A percentile compares a stretch with the other conserved stretches of the same genome.
These are phyloP conservation scores for Chiloscyllium punctatum DNA, from an alignment of 2,797 vertebrate genomes.

Conservation along the genomic window DNA sequence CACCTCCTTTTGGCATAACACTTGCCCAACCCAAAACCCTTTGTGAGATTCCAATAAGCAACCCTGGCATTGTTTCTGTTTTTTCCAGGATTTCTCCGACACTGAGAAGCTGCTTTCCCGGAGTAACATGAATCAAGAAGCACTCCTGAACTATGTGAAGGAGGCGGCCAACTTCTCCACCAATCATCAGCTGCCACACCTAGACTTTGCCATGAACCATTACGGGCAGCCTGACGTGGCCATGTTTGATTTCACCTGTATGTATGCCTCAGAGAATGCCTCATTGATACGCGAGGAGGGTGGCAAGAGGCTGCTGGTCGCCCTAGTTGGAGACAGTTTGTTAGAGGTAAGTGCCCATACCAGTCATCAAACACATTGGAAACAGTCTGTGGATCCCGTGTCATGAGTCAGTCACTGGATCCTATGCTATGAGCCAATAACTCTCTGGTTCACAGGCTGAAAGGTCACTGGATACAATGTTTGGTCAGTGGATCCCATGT, in stretches of 20 bases:
- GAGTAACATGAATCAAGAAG: slow-evolving; percentile 90
- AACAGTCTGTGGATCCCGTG: no score
- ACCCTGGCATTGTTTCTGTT: not conserved
- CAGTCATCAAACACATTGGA: not conserved
- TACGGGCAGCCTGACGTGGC: slow-evolving; percentile 96
- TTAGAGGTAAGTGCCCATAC: slow-evolving; percentile 71
- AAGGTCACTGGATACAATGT: not conserved
- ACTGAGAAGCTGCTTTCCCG: slow-evolving; percentile 86
- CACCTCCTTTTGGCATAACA: no score
- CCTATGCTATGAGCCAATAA: not conserved
- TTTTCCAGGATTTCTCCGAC: slow-evolving; percentile 79
- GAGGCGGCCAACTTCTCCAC: slow-evolving; percentile 96
- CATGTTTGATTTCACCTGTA: slow-evolving; percentile 99
- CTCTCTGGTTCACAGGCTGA: not conserved
- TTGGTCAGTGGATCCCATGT: not conserved
- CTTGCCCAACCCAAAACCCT: not conserved
- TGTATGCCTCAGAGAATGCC: slow-evolving; percentile 94
- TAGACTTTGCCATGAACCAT: slow-evolving; percentile 98
- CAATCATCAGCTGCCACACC: slow-evolving; percentile 81
- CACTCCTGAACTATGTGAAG: slow-evolving; percentile 81
- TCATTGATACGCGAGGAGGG: slow-evolving; percentile 85
- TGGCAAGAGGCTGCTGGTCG: slow-evolving; percentile 81
- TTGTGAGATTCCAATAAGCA: not conserved
- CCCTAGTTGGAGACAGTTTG: slow-evolving; percentile 90
- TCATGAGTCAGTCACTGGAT: not conserved